phyloP scores from a whole-genome alignment of 2,888 invertebrate species.

The Tenthredo mesomela region DNA sequence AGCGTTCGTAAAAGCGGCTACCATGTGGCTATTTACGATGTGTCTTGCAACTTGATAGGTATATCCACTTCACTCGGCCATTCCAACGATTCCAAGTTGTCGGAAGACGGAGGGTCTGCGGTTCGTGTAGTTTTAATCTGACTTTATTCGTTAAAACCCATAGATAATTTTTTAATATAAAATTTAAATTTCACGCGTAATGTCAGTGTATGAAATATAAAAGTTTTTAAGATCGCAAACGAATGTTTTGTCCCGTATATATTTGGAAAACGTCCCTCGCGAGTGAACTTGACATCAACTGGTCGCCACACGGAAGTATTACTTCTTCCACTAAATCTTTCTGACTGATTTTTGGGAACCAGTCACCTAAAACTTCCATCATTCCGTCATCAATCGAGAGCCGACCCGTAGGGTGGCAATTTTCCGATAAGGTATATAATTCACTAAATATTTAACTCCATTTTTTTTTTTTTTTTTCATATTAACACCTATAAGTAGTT shows the following conservation, averaged over 20 bases:
- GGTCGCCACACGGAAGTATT: conserved; percentile 64
- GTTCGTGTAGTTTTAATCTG: conserved; percentile 3
- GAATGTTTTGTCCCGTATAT: conserved; percentile 70
- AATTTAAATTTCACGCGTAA: not conserved
- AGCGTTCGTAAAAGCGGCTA: not conserved
- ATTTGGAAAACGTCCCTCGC: conserved; percentile 62
- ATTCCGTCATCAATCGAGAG: conserved; percentile 90
- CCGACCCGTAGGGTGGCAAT: conserved; percentile 90
- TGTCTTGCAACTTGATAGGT: not conserved
- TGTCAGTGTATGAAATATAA: conserved; percentile 42
- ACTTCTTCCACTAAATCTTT: conserved; percentile 59
- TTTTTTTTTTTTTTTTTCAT: too few relatives aligned
- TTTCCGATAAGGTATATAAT: conserved; percentile 73
- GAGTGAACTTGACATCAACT: conserved; percentile 67
- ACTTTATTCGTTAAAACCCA: not conserved
- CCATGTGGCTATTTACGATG: conserved; percentile 16
- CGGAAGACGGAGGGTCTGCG: conserved; percentile 35
- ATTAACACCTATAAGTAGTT: too few relatives aligned
- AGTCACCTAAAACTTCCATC: conserved; percentile 84
- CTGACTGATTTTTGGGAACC: conserved; percentile 77
- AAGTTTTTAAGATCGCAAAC: conserved; percentile 59
- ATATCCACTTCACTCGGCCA: conserved; percentile 19
- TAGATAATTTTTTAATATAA: not conserved
- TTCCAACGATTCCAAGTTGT: conserved; percentile 45
- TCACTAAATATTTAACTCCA: not conserved